Evolutionary conservation across 1,140 invertebrate species (phyloP), one percentile per base, ranked within the genome.

Genomic region (Lithobius niger): DNA sequence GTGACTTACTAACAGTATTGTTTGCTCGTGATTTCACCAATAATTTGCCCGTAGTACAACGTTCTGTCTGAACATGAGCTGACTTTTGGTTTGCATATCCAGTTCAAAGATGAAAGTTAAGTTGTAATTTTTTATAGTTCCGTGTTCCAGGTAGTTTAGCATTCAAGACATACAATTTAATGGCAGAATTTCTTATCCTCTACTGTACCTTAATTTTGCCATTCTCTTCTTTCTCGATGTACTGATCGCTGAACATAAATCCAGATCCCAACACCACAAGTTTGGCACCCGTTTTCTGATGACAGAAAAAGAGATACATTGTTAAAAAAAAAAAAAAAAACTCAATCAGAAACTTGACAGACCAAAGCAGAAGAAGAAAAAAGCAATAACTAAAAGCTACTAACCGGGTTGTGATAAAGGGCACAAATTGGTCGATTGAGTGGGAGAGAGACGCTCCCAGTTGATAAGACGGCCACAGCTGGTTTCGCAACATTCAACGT

Each of bases 221-320:
- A 69, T 99, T 99, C 64, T 91, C 87, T 73, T 98, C 95, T 67
- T 92, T 90, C 55, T 95, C 90, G 58, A 98, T 76, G 68, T 97
- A 99, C 61, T 83, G 67, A 64, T 82, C 80, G 56, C 64, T 65
- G 52, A 82, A 78, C 69, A 82, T 78, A 58, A 78, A 74, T 2
- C 67, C 67, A 13, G 79, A 81, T 1, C 79, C 79, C 21, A 79
- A 27, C 0, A 79, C 79, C 51, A 70, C 74, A 10, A 81, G 61
- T 57, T 74, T 74, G 4, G 77, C 79, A 54, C 60, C 59, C 57
- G 58, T 62, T 45, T 62, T 57, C 62, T 63, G 24, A 54, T 58
- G 2, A 51, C 49, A 21, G 25, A 51, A 36, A 24, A n/a, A n/a
- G n/a, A n/a, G n/a, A n/a, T n/a, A n/a, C n/a, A n/a, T n/a, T n/a